Evolutionary conservation across 2,797 vertebrate genomes (phyloP).

Genomic region (Fringilla coelebs): DNA sequence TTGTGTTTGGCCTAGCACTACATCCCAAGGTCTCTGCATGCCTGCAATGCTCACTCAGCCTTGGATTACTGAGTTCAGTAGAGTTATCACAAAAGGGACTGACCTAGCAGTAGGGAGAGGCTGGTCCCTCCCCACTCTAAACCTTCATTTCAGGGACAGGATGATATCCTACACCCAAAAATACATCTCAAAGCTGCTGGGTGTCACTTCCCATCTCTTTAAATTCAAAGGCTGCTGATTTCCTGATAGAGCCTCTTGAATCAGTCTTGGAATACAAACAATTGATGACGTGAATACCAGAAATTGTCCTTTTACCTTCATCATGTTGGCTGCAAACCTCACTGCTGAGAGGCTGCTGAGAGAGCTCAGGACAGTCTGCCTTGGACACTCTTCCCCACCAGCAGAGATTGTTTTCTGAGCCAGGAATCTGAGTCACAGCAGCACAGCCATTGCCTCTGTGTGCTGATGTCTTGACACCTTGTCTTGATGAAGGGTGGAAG

Average conservation of each 20-base stretch:
- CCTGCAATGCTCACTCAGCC: neutral
- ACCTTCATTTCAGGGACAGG: slow-evolving; percentile 31
- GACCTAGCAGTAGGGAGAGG: neutral
- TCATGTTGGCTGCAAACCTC: neutral
- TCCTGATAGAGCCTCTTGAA: slow-evolving; percentile 43
- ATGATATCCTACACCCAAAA: slow-evolving; percentile 32
- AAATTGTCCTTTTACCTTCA: slow-evolving; percentile 10
- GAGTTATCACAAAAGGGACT: neutral
- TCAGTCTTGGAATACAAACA: slow-evolving; percentile 27
- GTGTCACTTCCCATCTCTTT: slow-evolving; percentile 56
- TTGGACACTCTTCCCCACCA: neutral
- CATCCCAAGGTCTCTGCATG: slow-evolving; percentile 10
- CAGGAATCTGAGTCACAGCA: neutral
- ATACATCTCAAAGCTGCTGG: slow-evolving; percentile 10
- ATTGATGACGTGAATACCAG: neutral
- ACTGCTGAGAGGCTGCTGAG: neutral
- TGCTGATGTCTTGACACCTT: neutral
- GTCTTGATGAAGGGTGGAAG: neutral
- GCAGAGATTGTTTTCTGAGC: neutral
- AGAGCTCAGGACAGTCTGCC: neutral
- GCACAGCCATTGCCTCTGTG: neutral
- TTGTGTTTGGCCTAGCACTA: neutral
- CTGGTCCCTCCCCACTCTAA: neutral
- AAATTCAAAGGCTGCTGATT: slow-evolving; percentile 30
- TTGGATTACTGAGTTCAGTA: neutral